Percentiles rank a stretch among this genome's conserved stretches.
Evolutionary conservation across 2,113 vertebrate species (phyloP).

Genomic region (Pseudopodoces humilis): DNA sequence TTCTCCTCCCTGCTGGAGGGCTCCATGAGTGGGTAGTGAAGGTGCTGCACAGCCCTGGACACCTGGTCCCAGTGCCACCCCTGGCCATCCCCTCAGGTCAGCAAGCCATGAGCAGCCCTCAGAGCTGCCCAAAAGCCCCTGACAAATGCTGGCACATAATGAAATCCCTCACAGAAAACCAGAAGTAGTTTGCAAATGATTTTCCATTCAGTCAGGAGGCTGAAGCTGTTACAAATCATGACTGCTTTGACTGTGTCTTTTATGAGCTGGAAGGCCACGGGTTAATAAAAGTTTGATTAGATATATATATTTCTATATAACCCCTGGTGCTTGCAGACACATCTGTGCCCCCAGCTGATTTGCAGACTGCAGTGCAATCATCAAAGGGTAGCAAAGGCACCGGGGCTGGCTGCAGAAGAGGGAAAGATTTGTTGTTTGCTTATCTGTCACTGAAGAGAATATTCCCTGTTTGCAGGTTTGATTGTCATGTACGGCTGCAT

Average conservation of each 20-base stretch:
- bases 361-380: not conserved
- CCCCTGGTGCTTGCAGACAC: not conserved
- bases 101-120: not conserved
- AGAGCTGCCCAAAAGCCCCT: not conserved
- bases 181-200: not conserved
- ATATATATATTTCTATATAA: slow-evolving; percentile 12
- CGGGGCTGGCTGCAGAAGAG: not conserved
- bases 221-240: not conserved
- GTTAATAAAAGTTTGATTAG: slow-evolving; percentile 46
- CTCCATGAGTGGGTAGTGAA: accelerated
- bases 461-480: not conserved
- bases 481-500: not conserved
- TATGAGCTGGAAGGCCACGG: not conserved
- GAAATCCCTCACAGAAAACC: not conserved
- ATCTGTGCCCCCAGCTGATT: not conserved
- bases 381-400: not conserved
- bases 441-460: not conserved
- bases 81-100: accelerated
- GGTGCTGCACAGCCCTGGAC: not conserved
- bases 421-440: slow-evolving; percentile 11
- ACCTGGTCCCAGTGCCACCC: accelerated
- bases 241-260: not conserved
- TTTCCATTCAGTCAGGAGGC: not conserved
- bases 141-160: accelerated
- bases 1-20: accelerated